A percentile compares a stretch with the other conserved stretches of the same genome.
These are phyloP conservation scores for Eubasilissa regina DNA, from an alignment of 1,140 invertebrate genomes.

Conservation along the genomic window DNA sequence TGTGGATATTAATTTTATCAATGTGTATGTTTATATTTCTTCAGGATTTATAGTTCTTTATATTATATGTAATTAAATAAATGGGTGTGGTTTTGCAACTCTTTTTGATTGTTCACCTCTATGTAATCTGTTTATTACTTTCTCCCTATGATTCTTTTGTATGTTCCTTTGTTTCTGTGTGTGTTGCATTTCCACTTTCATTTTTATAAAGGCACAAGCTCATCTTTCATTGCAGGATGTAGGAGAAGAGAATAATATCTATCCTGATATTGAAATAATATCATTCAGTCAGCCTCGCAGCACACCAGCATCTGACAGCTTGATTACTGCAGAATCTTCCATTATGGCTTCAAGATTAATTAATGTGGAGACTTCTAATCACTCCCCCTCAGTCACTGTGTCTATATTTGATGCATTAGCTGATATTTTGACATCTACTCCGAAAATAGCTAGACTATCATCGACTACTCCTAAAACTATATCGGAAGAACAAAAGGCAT, in stretches of 20 bases:
- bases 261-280: slow-evolving; percentile 70
- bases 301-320: slow-evolving; percentile 68
- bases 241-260: slow-evolving; percentile 71
- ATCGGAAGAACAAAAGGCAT: slow-evolving; percentile 41
- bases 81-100: slow-evolving; percentile 38
- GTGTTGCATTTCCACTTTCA: slow-evolving; percentile 30
- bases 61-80: slow-evolving; percentile 31
- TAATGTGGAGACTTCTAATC: slow-evolving; percentile 71
- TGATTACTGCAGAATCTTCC: slow-evolving; percentile 69
- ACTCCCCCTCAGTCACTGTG: slow-evolving; percentile 72
- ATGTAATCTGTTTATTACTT: slow-evolving; percentile 2
- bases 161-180: slow-evolving; percentile 26
- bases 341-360: slow-evolving; percentile 68
- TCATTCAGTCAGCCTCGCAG: slow-evolving; percentile 70
- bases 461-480: slow-evolving; percentile 62
- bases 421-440: slow-evolving; percentile 71
- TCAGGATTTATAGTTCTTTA: background rate
- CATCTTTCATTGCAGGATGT: slow-evolving; percentile 71
- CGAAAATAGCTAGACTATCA: slow-evolving; percentile 67
- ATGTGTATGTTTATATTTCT: too few species aligned
- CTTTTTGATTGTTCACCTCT: slow-evolving; percentile 37
- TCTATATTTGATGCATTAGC: slow-evolving; percentile 74
- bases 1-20: too few species aligned
- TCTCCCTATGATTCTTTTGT: slow-evolving; percentile 4
- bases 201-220: slow-evolving; percentile 59